Evolutionary conservation across 2,888 invertebrate species (phyloP).

Genomic region (Parnassius apollo): DNA sequence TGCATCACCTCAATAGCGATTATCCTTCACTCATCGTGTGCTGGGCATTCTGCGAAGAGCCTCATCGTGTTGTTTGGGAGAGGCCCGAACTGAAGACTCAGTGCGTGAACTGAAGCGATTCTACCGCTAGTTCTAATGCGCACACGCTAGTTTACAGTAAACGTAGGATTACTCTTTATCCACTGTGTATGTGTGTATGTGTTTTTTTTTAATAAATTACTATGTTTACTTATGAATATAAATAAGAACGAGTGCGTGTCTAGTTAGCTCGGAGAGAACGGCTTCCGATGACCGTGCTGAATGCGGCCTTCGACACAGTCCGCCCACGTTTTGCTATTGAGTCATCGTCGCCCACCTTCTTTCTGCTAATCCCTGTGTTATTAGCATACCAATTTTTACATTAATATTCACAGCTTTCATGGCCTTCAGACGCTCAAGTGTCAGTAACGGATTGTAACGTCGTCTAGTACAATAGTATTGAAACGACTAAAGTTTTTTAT

Average conservation of each 20-base stretch:
- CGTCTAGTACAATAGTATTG: background rate
- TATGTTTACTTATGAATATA: constrained; percentile 8
- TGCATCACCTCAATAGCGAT: no score
- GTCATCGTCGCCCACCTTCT: constrained; percentile 62
- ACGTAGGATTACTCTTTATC: no score
- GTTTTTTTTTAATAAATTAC: background rate
- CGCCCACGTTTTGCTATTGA: constrained; percentile 64
- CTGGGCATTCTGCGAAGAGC: no score
- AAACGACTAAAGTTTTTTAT: no score
- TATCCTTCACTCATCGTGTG: no score
- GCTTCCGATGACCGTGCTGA: constrained; percentile 62
- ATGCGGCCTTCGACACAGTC: constrained; percentile 57
- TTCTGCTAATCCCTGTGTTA: constrained; percentile 46
- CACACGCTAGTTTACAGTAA: no score
- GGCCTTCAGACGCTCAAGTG: constrained; percentile 54
- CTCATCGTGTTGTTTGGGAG: no score
- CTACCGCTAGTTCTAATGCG: no score
- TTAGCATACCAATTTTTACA: constrained; percentile 61
- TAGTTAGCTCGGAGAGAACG: constrained; percentile 34
- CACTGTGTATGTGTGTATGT: no score
- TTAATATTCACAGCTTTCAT: constrained; percentile 56
- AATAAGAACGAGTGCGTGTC: constrained; percentile 11
- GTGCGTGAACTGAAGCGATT: no score
- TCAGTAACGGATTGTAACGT: constrained; percentile 3
- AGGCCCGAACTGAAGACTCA: no score